Conservation (phyloP, 2,797 vertebrate species). For the Ciconia nigra region DNA sequence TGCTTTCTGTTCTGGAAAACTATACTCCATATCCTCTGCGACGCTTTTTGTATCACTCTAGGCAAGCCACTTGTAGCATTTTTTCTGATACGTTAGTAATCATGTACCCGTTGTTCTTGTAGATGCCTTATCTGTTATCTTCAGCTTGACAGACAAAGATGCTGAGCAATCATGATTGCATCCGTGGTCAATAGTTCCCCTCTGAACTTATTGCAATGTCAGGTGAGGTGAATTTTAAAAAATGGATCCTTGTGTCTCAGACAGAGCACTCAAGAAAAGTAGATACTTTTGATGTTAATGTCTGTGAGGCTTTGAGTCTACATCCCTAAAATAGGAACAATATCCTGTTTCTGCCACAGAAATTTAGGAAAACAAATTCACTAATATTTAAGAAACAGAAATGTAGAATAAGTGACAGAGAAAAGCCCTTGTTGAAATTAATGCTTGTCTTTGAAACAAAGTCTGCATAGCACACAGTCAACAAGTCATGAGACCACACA, state of each 20-base stretch:
- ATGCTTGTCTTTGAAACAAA: neutral
- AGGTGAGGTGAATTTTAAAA: neutral
- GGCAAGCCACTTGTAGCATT: neutral
- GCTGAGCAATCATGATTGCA: neutral
- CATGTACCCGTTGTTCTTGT: rapidly evolving
- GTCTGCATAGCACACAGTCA: neutral
- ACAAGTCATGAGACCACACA: neutral
- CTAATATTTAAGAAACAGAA: neutral
- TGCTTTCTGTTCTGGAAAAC: neutral
- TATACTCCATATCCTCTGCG: neutral
- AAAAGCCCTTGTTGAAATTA: neutral
- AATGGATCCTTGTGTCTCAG: neutral
- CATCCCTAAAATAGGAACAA: neutral
- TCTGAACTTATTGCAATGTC: neutral
- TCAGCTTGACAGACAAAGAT: neutral
- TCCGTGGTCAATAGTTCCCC: neutral
- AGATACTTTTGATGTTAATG: neutral
- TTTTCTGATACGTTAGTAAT: neutral
- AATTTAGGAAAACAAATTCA: neutral
- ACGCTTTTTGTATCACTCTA: neutral
- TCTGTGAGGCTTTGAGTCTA: neutral
- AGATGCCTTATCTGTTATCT: neutral
- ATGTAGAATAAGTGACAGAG: neutral
- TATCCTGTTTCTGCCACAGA: neutral
- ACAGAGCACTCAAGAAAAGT: neutral